These are phyloP conservation scores for Scaptomyza tumidula DNA, from an alignment of 2,888 invertebrate genomes.

Conservation along the genomic window DNA sequence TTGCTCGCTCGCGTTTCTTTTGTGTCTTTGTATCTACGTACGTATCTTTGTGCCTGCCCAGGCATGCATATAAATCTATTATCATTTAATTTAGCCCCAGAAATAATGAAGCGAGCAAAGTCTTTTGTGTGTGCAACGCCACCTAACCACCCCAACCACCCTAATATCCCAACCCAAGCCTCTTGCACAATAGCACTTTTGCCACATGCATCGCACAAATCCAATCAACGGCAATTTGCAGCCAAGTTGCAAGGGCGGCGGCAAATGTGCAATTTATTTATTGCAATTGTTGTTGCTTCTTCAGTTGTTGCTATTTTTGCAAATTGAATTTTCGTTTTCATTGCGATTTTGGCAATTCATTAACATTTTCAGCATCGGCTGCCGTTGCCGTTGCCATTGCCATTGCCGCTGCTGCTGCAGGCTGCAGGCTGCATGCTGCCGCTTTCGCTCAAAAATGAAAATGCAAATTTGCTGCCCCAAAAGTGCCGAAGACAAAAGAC, in stretches of 20 bases:
- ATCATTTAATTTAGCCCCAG: constrained; percentile 74
- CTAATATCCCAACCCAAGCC: background rate
- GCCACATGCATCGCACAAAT: constrained; percentile 54
- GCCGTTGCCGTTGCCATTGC: constrained; percentile 27
- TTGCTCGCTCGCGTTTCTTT: constrained; percentile 7
- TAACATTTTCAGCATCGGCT: constrained; percentile 57
- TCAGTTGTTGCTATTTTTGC: constrained; percentile 61
- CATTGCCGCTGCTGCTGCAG: constrained; percentile 20
- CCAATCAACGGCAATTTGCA: constrained; percentile 74
- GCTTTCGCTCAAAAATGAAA: constrained; percentile 39
- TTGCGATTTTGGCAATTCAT: constrained; percentile 75
- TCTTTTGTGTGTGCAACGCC: constrained; percentile 37
- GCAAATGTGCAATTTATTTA: constrained; percentile 73
- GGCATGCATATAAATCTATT: constrained; percentile 73
- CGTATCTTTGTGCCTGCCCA: constrained; percentile 35
- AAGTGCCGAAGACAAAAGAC: constrained; percentile 26
- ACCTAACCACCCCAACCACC: background rate
- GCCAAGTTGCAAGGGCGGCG: constrained; percentile 57
- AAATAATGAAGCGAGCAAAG: constrained; percentile 73
- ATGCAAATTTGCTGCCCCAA: constrained; percentile 58
- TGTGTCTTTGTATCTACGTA: constrained; percentile 5
- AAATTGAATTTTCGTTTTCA: constrained; percentile 73
- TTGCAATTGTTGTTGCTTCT: constrained; percentile 33
- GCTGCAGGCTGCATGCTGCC: constrained; percentile 37
- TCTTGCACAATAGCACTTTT: background rate